A percentile compares a stretch with the other conserved stretches of the same genome.
Conservation (phyloP, 2,797 vertebrate genomes). For the Myotis daubentonii region DNA sequence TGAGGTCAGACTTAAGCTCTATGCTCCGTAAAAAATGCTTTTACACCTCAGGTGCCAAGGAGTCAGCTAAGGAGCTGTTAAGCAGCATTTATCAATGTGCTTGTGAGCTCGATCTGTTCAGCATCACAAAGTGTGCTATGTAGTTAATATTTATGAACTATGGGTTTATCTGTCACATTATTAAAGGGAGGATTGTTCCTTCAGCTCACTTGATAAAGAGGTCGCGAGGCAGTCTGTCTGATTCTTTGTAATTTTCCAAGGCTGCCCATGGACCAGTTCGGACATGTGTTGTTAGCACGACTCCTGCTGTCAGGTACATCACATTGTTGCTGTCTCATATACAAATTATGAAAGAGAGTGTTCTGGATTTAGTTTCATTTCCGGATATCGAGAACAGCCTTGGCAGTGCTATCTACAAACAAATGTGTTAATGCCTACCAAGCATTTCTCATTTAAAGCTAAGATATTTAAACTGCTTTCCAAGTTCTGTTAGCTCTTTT, state of each 20-base stretch:
- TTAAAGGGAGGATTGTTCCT: neutral
- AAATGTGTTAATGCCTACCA: neutral
- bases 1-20: neutral
- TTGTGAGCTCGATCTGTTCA: constrained; percentile 16
- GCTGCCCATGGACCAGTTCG: neutral
- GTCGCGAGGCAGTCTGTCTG: neutral
- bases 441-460: neutral
- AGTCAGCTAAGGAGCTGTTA: constrained; percentile 31
- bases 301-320: neutral
- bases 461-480: constrained; percentile 22
- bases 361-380: constrained; percentile 21
- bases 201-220: constrained; percentile 23
- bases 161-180: neutral
- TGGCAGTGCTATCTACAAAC: neutral
- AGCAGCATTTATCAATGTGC: constrained; percentile 35
- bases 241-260: neutral
- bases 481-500: neutral
- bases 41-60: constrained; percentile 4
- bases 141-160: constrained; percentile 54
- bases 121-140: neutral
- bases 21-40: neutral
- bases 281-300: neutral
- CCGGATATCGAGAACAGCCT: neutral
- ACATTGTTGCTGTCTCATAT: neutral
- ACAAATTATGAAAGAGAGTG: neutral